phyloP scores from a whole-genome alignment of 2,113 vertebrate species.

The Sarotherodon lohbergeri region DNA sequence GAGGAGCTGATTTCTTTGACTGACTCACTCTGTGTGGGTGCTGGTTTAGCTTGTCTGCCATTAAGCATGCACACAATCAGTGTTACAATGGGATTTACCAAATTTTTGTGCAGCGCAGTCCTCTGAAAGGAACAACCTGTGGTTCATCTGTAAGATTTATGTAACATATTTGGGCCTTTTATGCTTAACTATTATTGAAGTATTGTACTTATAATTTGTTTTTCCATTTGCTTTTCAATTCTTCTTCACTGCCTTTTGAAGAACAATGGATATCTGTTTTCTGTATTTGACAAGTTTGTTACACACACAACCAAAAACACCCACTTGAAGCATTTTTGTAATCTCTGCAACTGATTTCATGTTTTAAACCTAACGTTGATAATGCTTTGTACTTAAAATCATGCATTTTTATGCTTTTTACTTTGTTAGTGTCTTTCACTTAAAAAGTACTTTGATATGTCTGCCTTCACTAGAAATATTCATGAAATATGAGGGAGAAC shows the following conservation, averaged over 20 bases:
- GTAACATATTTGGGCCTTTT: background rate
- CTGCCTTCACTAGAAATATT: background rate
- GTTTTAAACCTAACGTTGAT: background rate
- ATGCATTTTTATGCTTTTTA: background rate
- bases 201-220: background rate
- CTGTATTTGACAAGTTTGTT: background rate
- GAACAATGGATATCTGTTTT: background rate
- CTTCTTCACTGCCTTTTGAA: background rate
- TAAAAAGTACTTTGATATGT: background rate
- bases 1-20: background rate
- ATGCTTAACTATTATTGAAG: background rate
- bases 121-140: background rate
- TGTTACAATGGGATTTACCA: background rate
- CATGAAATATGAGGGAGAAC: background rate
- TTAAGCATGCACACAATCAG: background rate
- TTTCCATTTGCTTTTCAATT: background rate
- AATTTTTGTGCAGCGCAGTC: background rate
- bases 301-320: background rate
- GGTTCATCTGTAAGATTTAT: background rate
- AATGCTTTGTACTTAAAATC: background rate
- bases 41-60: background rate
- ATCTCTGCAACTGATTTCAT: background rate
- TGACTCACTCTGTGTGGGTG: conserved; percentile 36
- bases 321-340: background rate
- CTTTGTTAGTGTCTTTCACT: background rate